Conservation (phyloP, 1,140 invertebrate genomes). For the Matsumurasca onukii region DNA sequence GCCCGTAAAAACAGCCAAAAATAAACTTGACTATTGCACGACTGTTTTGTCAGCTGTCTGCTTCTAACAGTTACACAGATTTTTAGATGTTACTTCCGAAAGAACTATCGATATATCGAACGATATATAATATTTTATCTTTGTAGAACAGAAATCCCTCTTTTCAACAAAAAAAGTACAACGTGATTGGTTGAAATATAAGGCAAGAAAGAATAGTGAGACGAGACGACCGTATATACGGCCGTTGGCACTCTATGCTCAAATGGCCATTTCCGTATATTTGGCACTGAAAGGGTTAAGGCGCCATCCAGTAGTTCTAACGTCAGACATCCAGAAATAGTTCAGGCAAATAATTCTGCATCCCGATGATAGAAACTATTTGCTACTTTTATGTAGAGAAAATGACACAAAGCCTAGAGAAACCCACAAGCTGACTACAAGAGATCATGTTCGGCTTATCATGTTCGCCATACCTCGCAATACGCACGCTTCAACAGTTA, state of each 20-base stretch:
- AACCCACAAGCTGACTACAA: neutral
- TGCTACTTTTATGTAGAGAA: neutral
- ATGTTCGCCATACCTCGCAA: neutral
- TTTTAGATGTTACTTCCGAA: too few species aligned
- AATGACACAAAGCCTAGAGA: neutral
- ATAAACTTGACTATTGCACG: too few species aligned
- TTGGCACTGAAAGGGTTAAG: constrained; percentile 35
- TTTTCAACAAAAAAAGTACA: too few species aligned
- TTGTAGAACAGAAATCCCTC: too few species aligned
- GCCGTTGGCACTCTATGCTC: constrained; percentile 36
- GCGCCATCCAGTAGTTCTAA: neutral
- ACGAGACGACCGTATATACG: constrained; percentile 28
- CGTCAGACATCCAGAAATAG: neutral
- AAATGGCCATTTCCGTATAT: constrained; percentile 13
- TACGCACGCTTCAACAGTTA: neutral
- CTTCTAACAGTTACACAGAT: too few species aligned
- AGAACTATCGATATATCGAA: too few species aligned
- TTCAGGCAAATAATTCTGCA: constrained; percentile 1
- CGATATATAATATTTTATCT: too few species aligned
- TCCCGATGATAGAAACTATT: neutral
- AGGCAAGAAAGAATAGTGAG: too few species aligned
- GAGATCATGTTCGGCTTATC: neutral
- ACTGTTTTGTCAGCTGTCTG: too few species aligned
- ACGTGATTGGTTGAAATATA: too few species aligned
- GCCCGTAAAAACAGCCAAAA: too few species aligned